Base-by-base conservation (phyloP, 1,140 invertebrate species). In the Augochlora pura region DNA sequence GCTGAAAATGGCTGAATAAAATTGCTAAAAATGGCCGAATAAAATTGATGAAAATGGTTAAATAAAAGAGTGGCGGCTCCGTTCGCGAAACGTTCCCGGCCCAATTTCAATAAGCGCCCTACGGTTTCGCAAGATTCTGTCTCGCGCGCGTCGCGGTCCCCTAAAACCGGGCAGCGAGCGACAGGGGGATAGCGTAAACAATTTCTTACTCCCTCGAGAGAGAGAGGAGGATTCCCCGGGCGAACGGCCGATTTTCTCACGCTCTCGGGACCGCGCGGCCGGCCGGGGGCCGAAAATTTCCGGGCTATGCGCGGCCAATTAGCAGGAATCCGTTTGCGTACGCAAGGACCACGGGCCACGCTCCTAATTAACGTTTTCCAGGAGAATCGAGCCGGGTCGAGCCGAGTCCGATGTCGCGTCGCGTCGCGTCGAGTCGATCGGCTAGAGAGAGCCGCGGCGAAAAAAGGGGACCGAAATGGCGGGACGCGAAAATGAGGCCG, bases 341-440 rank as follows among this genome's bases (percentile, higher is more conserved):
- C 85, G 86, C 87, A 77, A 46, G 62, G 67, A 75, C 14, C 4
- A 27, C 12, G 25, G 25, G 57, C 83, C 81, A 83, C n/a, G n/a
- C 88, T 91, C 42, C 92, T 92, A 92, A 93, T 92, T 93, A 93
- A 92, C 91, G 91, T 92, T 92, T 92, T 92, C 91, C 88, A 79
- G 80, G 81, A 84, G 81, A 84, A 79, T 85, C 82, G 77, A 85
- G 65, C 84, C 82, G 65, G 59, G 60, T 27, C 23, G 10, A 10
- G 42, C 42, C 14, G 42, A 46, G 42, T 9, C 60, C 59, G 18
- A 5, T 1, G 12, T 4, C n/a, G n/a, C n/a, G n/a, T n/a, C n/a
- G n/a, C n/a, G n/a, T n/a, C n/a, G n/a, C n/a, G n/a, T 16, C 49
- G 0, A 14, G 5, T 21, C 49, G 49, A 5, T 7, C 3, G 16